Conservation (phyloP, 2,888 invertebrate species). For the Chymomyza caudatula region DNA sequence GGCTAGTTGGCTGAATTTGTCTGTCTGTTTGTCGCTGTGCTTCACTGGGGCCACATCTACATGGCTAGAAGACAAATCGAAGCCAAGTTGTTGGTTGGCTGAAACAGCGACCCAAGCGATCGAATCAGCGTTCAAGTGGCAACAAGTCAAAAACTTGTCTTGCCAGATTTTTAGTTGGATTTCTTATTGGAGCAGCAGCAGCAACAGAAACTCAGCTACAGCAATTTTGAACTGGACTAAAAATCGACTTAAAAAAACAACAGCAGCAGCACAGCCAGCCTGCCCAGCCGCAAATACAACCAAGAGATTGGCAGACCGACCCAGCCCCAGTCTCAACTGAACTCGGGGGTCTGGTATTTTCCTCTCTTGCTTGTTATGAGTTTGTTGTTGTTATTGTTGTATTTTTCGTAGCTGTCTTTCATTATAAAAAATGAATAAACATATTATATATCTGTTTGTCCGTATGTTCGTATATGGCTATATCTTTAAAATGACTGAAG, state of each 20-base stretch:
- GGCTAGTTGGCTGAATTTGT: not conserved
- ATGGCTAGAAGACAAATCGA: constrained; percentile 37
- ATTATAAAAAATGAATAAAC: constrained; percentile 51
- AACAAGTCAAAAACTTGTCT: constrained; percentile 60
- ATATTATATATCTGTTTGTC: constrained; percentile 35
- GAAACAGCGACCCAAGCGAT: not conserved
- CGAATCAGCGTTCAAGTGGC: not conserved
- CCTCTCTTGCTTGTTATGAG: constrained; percentile 40
- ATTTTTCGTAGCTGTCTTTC: constrained; percentile 36
- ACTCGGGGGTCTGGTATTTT: constrained; percentile 57
- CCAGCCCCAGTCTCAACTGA: constrained; percentile 21
- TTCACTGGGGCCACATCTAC: constrained; percentile 11
- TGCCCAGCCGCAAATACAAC: constrained; percentile 14
- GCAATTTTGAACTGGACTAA: constrained; percentile 67
- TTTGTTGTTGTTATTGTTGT: constrained; percentile 14
- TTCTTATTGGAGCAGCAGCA: constrained; percentile 53
- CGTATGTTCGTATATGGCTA: constrained; percentile 23
- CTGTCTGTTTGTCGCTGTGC: not conserved
- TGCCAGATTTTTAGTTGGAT: constrained; percentile 66
- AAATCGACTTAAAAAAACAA: constrained; percentile 58
- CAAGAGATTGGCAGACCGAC: constrained; percentile 27
- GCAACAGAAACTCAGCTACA: constrained; percentile 35
- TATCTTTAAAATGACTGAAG: constrained; percentile 65
- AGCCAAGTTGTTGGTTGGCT: constrained; percentile 16
- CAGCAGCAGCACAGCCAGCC: constrained; percentile 9